These are phyloP conservation scores for Spea hammondii DNA, from an alignment of 2,797 vertebrate species.

Conservation along the genomic window DNA sequence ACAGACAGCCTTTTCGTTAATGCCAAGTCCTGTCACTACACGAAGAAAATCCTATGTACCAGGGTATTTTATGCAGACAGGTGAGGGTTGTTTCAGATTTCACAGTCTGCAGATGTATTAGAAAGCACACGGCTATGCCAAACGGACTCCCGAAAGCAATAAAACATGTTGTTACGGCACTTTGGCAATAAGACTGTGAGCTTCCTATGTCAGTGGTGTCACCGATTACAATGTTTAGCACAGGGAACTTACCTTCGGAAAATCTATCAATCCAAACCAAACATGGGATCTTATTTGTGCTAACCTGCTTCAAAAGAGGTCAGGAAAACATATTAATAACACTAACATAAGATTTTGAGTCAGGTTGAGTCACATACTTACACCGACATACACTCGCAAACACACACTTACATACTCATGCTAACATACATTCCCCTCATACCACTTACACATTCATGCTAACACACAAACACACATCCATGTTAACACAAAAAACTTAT, in stretches of 20 bases:
- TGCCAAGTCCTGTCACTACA: conserved; percentile 17
- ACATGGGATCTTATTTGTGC: neutral
- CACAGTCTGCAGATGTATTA: conserved; percentile 29
- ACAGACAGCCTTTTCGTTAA: conserved; percentile 25
- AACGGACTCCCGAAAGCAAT: conserved; percentile 35
- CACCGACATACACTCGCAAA: too few species aligned
- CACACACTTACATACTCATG: too few species aligned
- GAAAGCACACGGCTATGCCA: conserved; percentile 41
- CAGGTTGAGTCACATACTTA: too few species aligned
- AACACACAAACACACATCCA: too few species aligned
- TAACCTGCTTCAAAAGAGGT: neutral
- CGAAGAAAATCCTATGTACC: conserved; percentile 32
- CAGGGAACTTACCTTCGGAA: conserved; percentile 42
- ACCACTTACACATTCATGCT: too few species aligned
- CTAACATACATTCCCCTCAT: too few species aligned
- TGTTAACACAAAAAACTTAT: too few species aligned
- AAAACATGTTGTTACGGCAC: conserved; percentile 36
- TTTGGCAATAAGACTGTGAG: conserved; percentile 26
- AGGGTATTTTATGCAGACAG: conserved; percentile 47
- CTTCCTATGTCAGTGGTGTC: conserved; percentile 2
- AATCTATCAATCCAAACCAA: neutral
- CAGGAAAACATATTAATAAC: too few species aligned
- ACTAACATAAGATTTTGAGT: too few species aligned
- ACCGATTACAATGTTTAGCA: conserved; percentile 49
- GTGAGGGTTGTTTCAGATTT: conserved; percentile 44